Conservation (phyloP, 2,888 invertebrate genomes). For the Magallana nippona region DNA sequence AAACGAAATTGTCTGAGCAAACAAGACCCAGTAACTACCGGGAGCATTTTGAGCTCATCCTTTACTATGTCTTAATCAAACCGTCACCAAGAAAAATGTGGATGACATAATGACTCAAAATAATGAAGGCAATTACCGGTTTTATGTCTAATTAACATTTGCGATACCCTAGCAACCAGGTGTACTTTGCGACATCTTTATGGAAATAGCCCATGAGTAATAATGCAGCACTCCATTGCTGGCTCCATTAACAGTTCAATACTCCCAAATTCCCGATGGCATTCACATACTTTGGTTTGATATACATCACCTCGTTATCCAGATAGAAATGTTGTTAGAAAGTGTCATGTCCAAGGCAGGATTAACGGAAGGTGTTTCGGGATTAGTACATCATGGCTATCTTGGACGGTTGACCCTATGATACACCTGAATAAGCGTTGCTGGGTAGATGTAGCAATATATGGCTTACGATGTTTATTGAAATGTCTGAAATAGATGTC, state of each 20-base stretch:
- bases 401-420: too few relatives aligned
- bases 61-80: not conserved
- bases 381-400: too few relatives aligned
- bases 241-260: not conserved
- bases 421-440: too few relatives aligned
- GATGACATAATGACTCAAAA: conserved; percentile 22
- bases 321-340: not conserved
- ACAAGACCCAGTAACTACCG: not conserved
- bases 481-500: too few relatives aligned
- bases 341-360: not conserved
- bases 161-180: not conserved
- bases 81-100: conserved; percentile 15
- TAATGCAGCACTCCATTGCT: not conserved
- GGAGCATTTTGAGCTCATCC: not conserved
- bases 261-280: not conserved
- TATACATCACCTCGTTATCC: not conserved
- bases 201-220: conserved; percentile 13
- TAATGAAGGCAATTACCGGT: conserved; percentile 33
- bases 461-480: too few relatives aligned
- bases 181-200: not conserved
- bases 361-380: too few relatives aligned
- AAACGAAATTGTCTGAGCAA: conserved; percentile 7
- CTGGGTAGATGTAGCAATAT: too few relatives aligned
- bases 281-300: not conserved
- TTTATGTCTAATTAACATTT: conserved; percentile 22